Percentiles rank a stretch among this genome's conserved stretches.
Evolutionary conservation across 2,113 vertebrate genomes (phyloP).

Genomic region (Trichechus manatus): DNA sequence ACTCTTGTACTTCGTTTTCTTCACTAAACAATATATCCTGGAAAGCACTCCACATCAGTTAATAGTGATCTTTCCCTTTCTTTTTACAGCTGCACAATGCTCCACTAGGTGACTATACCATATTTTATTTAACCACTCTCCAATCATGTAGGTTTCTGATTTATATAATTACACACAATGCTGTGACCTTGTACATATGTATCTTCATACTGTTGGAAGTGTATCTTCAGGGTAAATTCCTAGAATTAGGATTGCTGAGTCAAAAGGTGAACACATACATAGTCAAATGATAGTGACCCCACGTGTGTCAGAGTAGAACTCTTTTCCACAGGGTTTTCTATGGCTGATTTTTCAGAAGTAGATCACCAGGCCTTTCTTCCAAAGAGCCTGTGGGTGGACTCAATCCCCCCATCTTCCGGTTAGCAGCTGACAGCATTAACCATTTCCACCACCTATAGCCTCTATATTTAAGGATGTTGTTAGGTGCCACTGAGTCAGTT

Average conservation of each 20-base stretch:
- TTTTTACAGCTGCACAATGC: background rate
- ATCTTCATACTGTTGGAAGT: background rate
- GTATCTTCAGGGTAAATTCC: constrained; percentile 10
- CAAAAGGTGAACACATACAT: background rate
- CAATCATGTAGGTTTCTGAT: background rate
- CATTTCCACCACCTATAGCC: background rate
- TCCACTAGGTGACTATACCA: background rate
- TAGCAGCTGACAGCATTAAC: background rate
- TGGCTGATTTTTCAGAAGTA: background rate
- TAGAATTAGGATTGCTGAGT: background rate
- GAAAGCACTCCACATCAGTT: background rate
- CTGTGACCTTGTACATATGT: background rate
- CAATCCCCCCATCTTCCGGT: background rate
- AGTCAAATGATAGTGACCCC: background rate
- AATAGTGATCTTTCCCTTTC: background rate
- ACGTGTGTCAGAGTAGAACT: background rate
- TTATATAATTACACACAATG: constrained; percentile 6
- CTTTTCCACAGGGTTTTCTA: background rate
- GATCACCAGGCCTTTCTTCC: background rate
- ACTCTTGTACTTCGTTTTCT: constrained; percentile 7
- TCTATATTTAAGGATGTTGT: too few relatives aligned
- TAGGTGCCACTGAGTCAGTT: too few relatives aligned
- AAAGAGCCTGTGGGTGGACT: background rate
- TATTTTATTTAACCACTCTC: background rate
- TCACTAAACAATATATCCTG: background rate